A percentile compares a stretch with the other conserved stretches of the same genome.
Evolutionary conservation across 2,113 vertebrate species (phyloP).

Genomic region (Pelvicachromis taeniatus): DNA sequence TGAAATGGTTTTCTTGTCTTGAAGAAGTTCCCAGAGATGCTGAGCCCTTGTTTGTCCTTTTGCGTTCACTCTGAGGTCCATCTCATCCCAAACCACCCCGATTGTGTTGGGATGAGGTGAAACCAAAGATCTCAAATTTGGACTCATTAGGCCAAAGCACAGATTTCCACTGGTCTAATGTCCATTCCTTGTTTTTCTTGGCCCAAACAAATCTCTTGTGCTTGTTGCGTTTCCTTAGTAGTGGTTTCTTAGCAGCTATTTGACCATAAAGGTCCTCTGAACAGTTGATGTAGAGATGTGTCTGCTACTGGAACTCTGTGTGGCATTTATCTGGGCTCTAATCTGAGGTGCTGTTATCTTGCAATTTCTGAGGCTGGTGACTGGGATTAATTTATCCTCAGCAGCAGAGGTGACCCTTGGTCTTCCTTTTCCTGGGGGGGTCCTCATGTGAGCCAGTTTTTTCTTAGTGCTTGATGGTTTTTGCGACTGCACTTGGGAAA

Average conservation of each 20-base stretch:
- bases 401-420: neutral
- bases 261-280: neutral
- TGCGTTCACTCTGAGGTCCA: neutral
- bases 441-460: neutral
- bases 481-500: neutral
- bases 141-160: neutral
- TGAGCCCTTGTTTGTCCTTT: neutral
- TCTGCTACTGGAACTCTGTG: neutral
- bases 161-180: neutral
- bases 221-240: neutral
- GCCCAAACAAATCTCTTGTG: neutral
- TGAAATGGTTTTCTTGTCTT: neutral
- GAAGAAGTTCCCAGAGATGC: neutral
- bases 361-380: neutral
- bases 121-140: neutral
- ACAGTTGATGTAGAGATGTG: neutral
- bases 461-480: neutral
- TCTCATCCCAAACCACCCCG: rapidly evolving
- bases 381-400: no score
- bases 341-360: neutral
- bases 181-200: neutral
- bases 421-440: neutral
- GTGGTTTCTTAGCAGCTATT: neutral
- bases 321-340: neutral
- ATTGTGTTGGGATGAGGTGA: neutral